Conservation (phyloP, 2,888 invertebrate genomes). For the Colletes collaris region DNA sequence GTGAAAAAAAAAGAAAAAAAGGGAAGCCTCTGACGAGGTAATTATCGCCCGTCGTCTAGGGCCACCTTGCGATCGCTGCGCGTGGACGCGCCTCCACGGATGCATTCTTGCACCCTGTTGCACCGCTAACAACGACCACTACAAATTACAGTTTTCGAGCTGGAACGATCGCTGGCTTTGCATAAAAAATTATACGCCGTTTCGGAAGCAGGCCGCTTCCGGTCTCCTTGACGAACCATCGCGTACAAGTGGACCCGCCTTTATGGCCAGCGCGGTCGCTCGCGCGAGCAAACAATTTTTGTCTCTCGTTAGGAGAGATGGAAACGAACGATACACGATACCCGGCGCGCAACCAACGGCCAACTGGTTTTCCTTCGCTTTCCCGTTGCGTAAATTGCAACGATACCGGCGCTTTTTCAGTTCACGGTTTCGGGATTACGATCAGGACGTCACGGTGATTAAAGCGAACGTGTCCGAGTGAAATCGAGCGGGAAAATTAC, state of each 20-base stretch:
- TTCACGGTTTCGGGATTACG: conserved; percentile 26
- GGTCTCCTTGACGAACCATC: conserved; percentile 53
- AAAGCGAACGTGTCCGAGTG: conserved; percentile 15
- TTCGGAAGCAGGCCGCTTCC: conserved; percentile 66
- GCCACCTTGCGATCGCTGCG: conserved; percentile 60
- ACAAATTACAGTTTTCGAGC: conserved; percentile 59
- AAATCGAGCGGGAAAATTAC: conserved; percentile 38
- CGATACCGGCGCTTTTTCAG: conserved; percentile 10
- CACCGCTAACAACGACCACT: conserved; percentile 41
- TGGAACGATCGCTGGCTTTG: conserved; percentile 62
- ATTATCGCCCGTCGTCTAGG: conserved; percentile 59
- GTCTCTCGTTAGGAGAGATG: conserved; percentile 31
- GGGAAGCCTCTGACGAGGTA: conserved; percentile 57
- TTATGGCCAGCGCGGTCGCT: conserved; percentile 21
- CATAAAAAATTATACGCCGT: conserved; percentile 71
- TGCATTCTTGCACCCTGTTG: conserved; percentile 36
- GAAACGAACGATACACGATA: conserved; percentile 13
- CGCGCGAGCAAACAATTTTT: conserved; percentile 23
- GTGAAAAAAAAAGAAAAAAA: conserved; percentile 1
- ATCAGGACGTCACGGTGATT: conserved; percentile 33
- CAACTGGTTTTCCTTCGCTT: conserved; percentile 34
- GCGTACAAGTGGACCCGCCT: conserved; percentile 27
- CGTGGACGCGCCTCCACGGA: conserved; percentile 40
- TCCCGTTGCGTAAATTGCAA: conserved; percentile 20
- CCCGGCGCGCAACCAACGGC: conserved; percentile 9